A percentile compares a stretch with the other conserved stretches of the same genome.
These are phyloP conservation scores for Lanistes nyassanus DNA, from an alignment of 1,140 invertebrate genomes.

Conservation along the genomic window DNA sequence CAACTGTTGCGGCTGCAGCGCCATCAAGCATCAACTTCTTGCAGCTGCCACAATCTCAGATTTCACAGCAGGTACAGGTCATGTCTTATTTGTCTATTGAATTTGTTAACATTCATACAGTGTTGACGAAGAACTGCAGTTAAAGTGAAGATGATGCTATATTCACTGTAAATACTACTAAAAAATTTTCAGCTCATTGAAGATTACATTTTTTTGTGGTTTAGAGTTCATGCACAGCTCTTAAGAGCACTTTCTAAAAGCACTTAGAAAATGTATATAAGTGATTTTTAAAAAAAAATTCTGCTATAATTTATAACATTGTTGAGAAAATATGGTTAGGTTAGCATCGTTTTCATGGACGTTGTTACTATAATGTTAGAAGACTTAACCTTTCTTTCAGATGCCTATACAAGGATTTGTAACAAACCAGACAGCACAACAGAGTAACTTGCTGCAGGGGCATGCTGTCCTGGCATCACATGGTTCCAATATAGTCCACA, in stretches of 20 bases:
- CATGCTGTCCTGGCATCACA: constrained; percentile 30
- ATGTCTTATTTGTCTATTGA: constrained; percentile 27
- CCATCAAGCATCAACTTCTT: constrained; percentile 34
- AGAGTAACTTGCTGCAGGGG: constrained; percentile 20
- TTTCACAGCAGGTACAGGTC: constrained; percentile 19
- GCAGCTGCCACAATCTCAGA: constrained; percentile 26
- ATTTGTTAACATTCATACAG: too few species aligned
- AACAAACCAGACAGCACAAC: constrained; percentile 32
- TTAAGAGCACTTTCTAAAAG: neutral
- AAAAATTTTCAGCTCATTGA: too few species aligned
- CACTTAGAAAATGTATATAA: too few species aligned
- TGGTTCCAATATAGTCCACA: constrained; percentile 48
- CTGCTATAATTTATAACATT: too few species aligned
- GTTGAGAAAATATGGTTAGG: too few species aligned
- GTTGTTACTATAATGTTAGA: neutral
- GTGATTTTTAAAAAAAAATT: too few species aligned
- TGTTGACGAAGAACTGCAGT: too few species aligned
- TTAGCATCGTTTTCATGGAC: neutral
- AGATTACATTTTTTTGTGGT: too few species aligned
- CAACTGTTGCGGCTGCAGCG: constrained; percentile 23
- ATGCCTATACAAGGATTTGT: constrained; percentile 20
- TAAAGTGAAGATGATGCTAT: too few species aligned
- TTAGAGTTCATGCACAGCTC: neutral
- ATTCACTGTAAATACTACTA: too few species aligned
- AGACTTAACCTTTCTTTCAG: constrained; percentile 17